phyloP scores from a whole-genome alignment of 2,113 vertebrate genomes.

The Hyaena hyaena region DNA sequence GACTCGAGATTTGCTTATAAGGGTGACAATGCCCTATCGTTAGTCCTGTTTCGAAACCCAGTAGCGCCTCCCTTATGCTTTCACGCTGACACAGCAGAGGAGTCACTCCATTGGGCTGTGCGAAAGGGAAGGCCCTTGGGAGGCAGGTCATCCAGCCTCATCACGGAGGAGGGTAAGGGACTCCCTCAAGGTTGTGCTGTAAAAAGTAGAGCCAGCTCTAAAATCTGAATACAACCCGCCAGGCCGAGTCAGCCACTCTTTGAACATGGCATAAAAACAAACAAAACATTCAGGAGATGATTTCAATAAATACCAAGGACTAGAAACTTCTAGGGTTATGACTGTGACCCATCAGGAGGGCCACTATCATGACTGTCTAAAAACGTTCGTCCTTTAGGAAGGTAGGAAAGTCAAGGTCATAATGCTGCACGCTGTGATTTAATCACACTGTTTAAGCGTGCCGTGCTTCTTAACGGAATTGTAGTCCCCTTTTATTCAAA shows the following conservation, averaged over 20 bases:
- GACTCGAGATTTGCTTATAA: neutral
- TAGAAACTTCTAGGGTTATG: neutral
- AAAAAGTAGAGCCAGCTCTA: neutral
- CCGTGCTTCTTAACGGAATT: neutral
- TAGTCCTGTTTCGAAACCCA: neutral
- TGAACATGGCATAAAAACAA: neutral
- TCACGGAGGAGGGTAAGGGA: neutral
- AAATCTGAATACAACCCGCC: neutral
- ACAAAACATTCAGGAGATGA: neutral
- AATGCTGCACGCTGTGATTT: neutral
- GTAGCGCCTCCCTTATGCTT: neutral
- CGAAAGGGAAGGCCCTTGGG: neutral
- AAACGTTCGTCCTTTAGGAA: neutral
- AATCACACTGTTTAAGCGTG: neutral
- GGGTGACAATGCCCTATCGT: neutral
- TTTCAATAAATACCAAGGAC: neutral
- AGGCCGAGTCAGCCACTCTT: neutral
- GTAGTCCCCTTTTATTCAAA: constrained; percentile 15
- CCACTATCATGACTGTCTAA: neutral
- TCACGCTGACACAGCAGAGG: neutral
- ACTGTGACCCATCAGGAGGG: neutral
- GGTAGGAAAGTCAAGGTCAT: neutral
- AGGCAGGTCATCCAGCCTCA: neutral
- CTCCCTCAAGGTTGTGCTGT: neutral
- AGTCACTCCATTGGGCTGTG: neutral